Percentiles rank a stretch among this genome's conserved stretches.
These are phyloP conservation scores for Chloropsis cyanopogon DNA, from an alignment of 2,113 vertebrate genomes.

Conservation along the genomic window DNA sequence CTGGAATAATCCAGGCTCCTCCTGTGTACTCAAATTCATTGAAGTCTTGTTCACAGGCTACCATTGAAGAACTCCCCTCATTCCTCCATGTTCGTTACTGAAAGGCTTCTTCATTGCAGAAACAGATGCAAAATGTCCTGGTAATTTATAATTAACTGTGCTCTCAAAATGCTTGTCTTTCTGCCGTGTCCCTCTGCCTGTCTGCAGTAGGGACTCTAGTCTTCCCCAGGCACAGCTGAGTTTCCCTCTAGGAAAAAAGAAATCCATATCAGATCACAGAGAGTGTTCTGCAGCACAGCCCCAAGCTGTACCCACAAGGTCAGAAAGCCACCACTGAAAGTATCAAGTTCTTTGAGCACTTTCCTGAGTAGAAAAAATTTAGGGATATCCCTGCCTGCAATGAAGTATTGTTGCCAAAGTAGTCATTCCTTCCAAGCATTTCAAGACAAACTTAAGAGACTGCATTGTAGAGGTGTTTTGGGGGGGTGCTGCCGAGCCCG, in stretches of 20 bases:
- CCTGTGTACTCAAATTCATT: background rate
- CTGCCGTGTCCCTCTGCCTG: background rate
- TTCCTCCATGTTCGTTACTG: background rate
- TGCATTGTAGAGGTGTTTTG: too few relatives aligned
- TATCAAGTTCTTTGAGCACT: background rate
- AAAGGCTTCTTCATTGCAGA: background rate
- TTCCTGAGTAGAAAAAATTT: background rate
- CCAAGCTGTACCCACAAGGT: background rate
- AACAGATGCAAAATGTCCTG: background rate
- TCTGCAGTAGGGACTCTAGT: background rate
- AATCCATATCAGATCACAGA: background rate
- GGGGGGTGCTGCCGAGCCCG: too few relatives aligned
- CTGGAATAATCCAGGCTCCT: background rate
- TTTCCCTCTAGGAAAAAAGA: background rate
- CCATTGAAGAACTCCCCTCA: background rate
- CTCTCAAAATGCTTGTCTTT: background rate
- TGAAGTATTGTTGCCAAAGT: background rate
- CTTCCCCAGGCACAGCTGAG: background rate
- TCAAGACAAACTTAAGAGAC: background rate
- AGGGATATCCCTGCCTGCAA: accelerated
- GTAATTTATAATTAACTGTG: background rate
- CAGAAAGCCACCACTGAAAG: background rate
- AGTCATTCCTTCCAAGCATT: background rate
- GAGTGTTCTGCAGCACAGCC: background rate
- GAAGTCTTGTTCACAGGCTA: background rate